phyloP scores from a whole-genome alignment of 2,113 vertebrate genomes.

The Trematocara stigmaticum region DNA sequence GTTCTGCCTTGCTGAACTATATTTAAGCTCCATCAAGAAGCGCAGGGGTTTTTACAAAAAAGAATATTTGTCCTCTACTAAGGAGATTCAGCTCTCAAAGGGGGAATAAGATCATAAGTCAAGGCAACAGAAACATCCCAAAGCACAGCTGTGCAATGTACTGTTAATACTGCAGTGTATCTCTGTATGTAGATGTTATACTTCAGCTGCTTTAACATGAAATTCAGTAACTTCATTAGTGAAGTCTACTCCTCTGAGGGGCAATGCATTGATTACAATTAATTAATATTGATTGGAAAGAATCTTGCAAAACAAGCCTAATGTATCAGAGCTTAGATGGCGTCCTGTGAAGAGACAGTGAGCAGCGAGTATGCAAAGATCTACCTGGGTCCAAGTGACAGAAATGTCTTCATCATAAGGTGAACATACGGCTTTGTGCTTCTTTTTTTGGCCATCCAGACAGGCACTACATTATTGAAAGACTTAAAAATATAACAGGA shows the following conservation, averaged over 20 bases:
- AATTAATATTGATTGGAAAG: constrained; percentile 70
- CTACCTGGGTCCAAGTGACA: background rate
- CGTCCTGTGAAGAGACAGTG: background rate
- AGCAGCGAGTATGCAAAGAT: background rate
- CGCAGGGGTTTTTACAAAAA: background rate
- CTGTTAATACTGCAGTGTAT: background rate
- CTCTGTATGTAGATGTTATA: background rate
- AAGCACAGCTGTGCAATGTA: background rate
- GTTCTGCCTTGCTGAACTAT: background rate
- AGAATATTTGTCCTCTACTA: constrained; percentile 11
- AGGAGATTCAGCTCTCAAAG: background rate
- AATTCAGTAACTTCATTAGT: constrained; percentile 61
- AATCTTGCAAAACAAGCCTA: constrained; percentile 53
- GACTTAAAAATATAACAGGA: background rate
- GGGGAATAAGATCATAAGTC: constrained; percentile 6
- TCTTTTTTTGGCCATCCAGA: background rate
- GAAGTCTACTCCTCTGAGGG: constrained; percentile 22
- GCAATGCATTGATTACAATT: constrained; percentile 56
- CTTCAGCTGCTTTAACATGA: background rate
- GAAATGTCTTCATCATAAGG: background rate
- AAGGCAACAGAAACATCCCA: background rate
- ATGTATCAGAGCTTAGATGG: constrained; percentile 15
- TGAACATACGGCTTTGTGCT: background rate
- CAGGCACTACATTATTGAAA: background rate
- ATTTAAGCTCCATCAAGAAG: constrained; percentile 22